phyloP scores from a whole-genome alignment of 2,797 vertebrate genomes.

The Setipinna tenuifilis region DNA sequence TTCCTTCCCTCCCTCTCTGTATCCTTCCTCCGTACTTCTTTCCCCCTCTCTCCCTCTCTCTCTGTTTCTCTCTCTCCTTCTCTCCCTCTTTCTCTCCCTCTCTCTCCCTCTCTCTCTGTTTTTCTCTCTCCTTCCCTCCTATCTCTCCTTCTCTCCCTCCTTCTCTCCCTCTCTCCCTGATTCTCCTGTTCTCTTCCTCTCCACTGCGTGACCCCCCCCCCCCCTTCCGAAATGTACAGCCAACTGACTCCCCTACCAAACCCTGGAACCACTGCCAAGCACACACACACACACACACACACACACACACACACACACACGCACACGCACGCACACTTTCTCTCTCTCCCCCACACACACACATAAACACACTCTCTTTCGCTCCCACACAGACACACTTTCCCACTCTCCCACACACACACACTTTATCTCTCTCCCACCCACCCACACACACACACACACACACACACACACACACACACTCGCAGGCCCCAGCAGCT shows the following conservation, averaged over 20 bases:
- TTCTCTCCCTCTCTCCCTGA: not conserved
- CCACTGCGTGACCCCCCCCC: too few relatives aligned
- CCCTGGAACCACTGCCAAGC: constrained; percentile 46
- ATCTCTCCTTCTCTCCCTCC: not conserved
- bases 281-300: constrained; percentile 27
- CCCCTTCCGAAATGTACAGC: constrained; percentile 40
- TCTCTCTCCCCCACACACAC: not conserved
- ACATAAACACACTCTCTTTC: not conserved
- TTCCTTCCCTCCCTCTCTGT: not conserved
- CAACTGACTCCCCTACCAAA: constrained; percentile 46
- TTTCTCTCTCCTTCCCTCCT: not conserved
- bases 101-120: not conserved
- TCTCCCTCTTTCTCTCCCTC: too few relatives aligned
- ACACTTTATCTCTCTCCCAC: not conserved
- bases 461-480: constrained; percentile 12
- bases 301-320: constrained; percentile 11
- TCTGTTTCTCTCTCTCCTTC: not conserved
- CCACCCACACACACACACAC: not conserved
- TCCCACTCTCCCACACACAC: too few relatives aligned
- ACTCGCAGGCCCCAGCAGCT: not conserved
- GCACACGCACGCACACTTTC: not conserved
- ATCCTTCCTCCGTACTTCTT: not conserved
- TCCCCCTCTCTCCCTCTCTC: not conserved
- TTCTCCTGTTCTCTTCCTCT: not conserved
- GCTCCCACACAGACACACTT: not conserved